Conservation (phyloP, 2,888 invertebrate species). For the Eristalis pertinax region DNA sequence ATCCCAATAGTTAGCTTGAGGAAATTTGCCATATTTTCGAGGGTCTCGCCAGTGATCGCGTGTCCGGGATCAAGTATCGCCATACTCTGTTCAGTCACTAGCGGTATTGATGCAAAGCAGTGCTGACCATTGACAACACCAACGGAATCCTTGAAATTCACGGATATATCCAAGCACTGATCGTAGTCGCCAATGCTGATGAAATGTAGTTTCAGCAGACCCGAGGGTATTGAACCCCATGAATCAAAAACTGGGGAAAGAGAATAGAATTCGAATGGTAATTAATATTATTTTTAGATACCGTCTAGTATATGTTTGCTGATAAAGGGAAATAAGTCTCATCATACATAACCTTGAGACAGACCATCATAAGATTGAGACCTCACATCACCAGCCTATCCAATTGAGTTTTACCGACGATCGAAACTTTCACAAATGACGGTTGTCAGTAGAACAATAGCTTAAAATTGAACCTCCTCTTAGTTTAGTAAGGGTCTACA, state of each 20-base stretch:
- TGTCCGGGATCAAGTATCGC: neutral
- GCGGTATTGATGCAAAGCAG: conserved; percentile 17
- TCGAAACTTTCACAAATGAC: too few species aligned
- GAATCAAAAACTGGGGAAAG: conserved; percentile 17
- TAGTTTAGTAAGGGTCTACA: too few species aligned
- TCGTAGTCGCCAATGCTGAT: conserved; percentile 33
- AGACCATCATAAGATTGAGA: too few species aligned
- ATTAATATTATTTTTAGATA: too few species aligned
- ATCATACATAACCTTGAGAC: too few species aligned
- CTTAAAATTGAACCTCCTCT: too few species aligned
- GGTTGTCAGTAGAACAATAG: too few species aligned
- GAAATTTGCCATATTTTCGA: neutral
- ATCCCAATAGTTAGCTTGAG: neutral
- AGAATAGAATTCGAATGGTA: neutral
- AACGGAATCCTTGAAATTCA: neutral
- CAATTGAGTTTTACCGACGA: too few species aligned
- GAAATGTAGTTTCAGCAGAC: conserved; percentile 11
- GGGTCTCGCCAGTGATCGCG: neutral
- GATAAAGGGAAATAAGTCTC: too few species aligned
- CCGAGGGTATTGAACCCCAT: conserved; percentile 36
- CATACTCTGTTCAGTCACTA: neutral
- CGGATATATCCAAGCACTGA: conserved; percentile 23
- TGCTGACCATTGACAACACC: conserved; percentile 26
- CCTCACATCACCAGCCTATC: too few species aligned
- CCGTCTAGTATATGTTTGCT: too few species aligned